These are phyloP conservation scores for Pogona vitticeps DNA, from an alignment of 2,113 vertebrate species.

Conservation along the genomic window DNA sequence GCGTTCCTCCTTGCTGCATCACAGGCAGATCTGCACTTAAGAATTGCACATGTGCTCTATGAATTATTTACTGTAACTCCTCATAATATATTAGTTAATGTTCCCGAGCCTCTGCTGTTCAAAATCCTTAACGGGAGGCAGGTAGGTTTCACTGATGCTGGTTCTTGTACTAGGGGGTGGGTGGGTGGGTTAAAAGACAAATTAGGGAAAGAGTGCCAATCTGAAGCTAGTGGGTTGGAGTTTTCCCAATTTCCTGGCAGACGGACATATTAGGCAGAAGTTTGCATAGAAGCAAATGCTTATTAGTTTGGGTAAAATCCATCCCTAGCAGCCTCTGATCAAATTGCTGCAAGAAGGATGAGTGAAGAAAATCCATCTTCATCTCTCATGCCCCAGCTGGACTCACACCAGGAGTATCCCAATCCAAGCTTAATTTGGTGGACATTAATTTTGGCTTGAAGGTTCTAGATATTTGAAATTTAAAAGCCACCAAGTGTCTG, in stretches of 20 bases:
- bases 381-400: not conserved
- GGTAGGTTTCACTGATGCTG: fast-evolving
- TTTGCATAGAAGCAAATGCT: not conserved
- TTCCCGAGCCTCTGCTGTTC: fast-evolving
- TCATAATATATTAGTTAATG: not conserved
- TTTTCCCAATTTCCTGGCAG: fast-evolving
- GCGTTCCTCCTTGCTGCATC: not conserved
- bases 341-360: not conserved
- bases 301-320: not conserved
- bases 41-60: conserved; percentile 17
- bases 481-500: not conserved
- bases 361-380: not conserved
- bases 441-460: not conserved
- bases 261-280: not conserved
- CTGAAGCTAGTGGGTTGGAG: not conserved
- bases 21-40: not conserved
- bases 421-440: not conserved
- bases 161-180: no score
- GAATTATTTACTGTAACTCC: conserved; percentile 21
- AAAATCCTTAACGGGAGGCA: fast-evolving
- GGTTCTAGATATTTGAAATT: not conserved
- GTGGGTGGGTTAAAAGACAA: not conserved
- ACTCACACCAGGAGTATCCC: not conserved
- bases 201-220: not conserved
- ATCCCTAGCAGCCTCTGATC: not conserved